Evolutionary conservation across 2,113 vertebrate species (phyloP), one percentile per base, ranked within the genome.

Genomic region (Picathartes gymnocephalus): DNA sequence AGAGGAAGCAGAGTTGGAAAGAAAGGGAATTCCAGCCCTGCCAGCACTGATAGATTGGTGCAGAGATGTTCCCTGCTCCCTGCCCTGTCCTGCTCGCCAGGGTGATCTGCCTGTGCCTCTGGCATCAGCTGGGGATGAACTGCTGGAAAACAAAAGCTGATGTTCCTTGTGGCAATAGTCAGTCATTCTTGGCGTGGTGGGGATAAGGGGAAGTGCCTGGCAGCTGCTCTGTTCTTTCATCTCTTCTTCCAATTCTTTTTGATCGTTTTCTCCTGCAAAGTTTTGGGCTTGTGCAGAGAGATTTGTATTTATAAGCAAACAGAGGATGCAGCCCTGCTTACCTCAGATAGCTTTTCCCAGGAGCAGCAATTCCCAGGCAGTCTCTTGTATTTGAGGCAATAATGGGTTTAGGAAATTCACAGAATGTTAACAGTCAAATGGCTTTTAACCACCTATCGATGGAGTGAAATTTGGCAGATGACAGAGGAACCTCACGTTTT

Each of bases 391-490:
- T 92, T 79, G 86, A 94, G 89, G 76, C 85, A 71, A 90, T 91
- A 93, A 93, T 83, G 71, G 58, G 13, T 84, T 96, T 95, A 97
- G 97, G 98, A 98, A 98, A 92, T 92, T 92, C 51, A 69, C 86
- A 95, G 93, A 94, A 97, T 92, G 94, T 98, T 97, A 96, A 71
- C 58, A 97, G 97, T 97, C 81, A 96, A 94, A 92, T 4, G 39
- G 98, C 94, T 97, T 98, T 98, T 96, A 97, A 96, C 96, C 97
- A 96, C 97, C 98, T 97, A 83, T 98, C 92, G 83, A 92, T 97
- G 97, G 96, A 97, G 98, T 97, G 96, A 95, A 95, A 97, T 97
- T 97, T 98, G 95, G 90, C 87, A 96, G 95, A 95, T 96, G 96
- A 96, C 97, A 92, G 88, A 95, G 96, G 88, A 94, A 95, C 57